phyloP scores from a whole-genome alignment of 2,888 invertebrate genomes.

The Diogma glabrata region DNA sequence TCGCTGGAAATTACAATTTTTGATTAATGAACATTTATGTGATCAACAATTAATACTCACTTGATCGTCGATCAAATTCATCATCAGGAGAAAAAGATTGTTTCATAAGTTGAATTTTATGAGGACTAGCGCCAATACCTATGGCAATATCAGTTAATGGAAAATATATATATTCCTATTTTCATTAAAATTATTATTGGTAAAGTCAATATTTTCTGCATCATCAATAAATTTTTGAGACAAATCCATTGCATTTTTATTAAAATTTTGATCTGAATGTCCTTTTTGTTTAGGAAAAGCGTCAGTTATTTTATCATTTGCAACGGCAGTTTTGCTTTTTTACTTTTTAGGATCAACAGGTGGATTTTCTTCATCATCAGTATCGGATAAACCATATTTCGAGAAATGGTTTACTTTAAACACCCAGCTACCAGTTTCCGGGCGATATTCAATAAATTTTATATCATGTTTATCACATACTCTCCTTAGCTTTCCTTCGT shows the following conservation, averaged over 20 bases:
- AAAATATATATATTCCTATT: constrained; percentile 9
- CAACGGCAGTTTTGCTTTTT: constrained; percentile 29
- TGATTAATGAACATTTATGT: no score
- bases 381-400: constrained; percentile 71
- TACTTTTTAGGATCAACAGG: constrained; percentile 34
- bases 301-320: neutral
- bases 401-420: constrained; percentile 92
- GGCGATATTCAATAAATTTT: constrained; percentile 86
- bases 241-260: no score
- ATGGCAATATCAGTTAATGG: constrained; percentile 51
- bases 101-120: constrained; percentile 71
- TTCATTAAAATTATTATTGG: neutral
- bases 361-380: constrained; percentile 77
- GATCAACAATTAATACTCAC: no score
- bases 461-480: constrained; percentile 81
- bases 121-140: constrained; percentile 49
- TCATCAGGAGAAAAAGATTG: constrained; percentile 51
- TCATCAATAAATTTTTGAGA: no score
- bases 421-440: constrained; percentile 95
- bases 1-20: no score
- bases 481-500: constrained; percentile 70
- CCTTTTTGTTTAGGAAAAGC: constrained; percentile 2
- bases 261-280: no score
- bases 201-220: neutral
- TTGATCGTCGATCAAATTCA: constrained; percentile 28